phyloP scores from a whole-genome alignment of 2,113 vertebrate genomes.

The Anhinga rufa region DNA sequence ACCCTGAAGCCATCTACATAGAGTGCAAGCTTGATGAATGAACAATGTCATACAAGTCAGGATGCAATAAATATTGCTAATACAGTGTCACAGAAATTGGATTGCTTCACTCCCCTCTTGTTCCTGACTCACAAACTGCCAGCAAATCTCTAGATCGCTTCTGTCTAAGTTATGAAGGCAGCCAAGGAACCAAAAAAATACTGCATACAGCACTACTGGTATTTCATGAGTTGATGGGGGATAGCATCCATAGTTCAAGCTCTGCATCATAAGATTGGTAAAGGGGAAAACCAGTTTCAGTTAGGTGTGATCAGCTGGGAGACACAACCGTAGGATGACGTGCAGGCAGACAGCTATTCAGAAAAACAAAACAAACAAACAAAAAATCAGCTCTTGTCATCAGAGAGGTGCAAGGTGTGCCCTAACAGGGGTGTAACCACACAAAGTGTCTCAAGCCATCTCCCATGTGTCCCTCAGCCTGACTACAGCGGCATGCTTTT shows the following conservation, averaged over 20 bases:
- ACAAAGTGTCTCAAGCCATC: not conserved
- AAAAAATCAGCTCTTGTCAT: not conserved
- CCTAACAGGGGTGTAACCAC: not conserved
- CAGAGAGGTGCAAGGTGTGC: not conserved
- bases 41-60: not conserved
- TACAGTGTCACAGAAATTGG: not conserved
- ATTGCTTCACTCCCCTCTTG: not conserved
- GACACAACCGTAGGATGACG: not conserved
- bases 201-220: not conserved
- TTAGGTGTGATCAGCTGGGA: not conserved
- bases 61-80: conserved; percentile 24
- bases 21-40: not conserved
- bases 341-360: not conserved
- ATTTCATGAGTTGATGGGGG: not conserved
- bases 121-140: not conserved
- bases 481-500: not conserved
- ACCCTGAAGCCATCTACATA: not conserved
- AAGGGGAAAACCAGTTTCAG: not conserved
- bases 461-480: not conserved
- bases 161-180: not conserved
- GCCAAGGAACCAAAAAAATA: not conserved
- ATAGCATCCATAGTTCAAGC: not conserved
- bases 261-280: not conserved
- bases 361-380: not conserved
- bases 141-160: not conserved